Evolutionary conservation across 1,140 invertebrate species (phyloP), one percentile per base, ranked within the genome.

Genomic region (Eriosoma lanigerum): DNA sequence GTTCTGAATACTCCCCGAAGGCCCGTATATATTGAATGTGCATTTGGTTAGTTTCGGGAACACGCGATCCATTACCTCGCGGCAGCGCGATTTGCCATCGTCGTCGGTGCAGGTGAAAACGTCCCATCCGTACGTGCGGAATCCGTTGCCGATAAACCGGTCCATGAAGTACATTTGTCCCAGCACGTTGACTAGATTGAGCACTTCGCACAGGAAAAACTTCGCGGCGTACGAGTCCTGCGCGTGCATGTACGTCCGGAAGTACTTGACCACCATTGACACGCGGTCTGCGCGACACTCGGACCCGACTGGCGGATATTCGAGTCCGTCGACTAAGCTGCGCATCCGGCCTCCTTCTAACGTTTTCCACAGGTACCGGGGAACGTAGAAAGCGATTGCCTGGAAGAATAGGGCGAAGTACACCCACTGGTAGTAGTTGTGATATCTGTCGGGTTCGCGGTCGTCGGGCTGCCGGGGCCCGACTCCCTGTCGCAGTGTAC

Each of bases 381-480:
- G 93, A 32, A 91, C 85, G 84, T 92, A 93, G 84, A 94, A 94
- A 19, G 92, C 84, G 19, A 91, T 86, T n/a, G 92, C 90, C 87
- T 96, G 93, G 29, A 96, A 89, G 24, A 94, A 89, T 29, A 96
- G 87, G 4, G 94, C 89, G 83, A 95, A 90, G 56, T 92, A 92
- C 1, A 95, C 92, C 94, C 94, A 96, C 86, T 96, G 94, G 85
- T 96, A 96, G 86, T 96, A 96, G 62, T 91, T 91, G 81, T 94
- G 90, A 83, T 90, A 90, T 75, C 89, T 87, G 89, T 87, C 83
- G 90, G 86, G 83, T 91, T 89, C 13, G 9, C 46, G 46, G 4
- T 12, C 46, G 46, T 10, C 38, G 38, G 38, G 38, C 6, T 54
- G 52, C 52, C 52, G 19, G 17, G 13, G 4, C 46, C 52, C 5